Base-by-base conservation (phyloP, 2,888 invertebrate genomes). In the Podotricha telesiphe region DNA sequence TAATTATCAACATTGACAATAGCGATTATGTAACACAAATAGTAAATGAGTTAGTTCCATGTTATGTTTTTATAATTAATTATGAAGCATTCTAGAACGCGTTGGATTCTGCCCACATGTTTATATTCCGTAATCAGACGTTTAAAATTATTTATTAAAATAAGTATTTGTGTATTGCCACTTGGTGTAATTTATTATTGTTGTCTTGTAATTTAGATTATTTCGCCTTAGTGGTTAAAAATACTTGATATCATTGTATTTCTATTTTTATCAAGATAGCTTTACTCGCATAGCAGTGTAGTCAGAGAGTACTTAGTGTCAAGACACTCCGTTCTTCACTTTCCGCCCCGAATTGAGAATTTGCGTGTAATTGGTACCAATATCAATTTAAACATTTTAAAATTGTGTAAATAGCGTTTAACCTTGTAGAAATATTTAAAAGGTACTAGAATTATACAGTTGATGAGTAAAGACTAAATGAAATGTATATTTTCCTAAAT, bases 91-190 rank as follows among this genome's bases (percentile, higher is more conserved):
- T 55, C 55, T 55, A 55, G 55, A 59, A 45, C 22, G 22, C 45
- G 45, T 45, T 28, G 59, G 20, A 59, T 22, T 22, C 45, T 22
- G 45, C 59, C 59, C 59, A 59, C 59, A 59, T 42, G 58, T 59
- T 45, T 20, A 37, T 13, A 17, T 55, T 45, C 2, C 6, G 17
- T 6, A 59, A 59, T 28, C 17, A 59, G 11, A 59, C 22, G 22
- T 7, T 17, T n/a, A 17, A 22, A 59, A 42, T 58, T 6, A 45
- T 45, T 59, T 55, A 37, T 34, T 34, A 37, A n/a, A 48, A 48
- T 10, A 19, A n/a, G 15, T 53, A 53, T 34, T 19, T 34, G 28
- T 53, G 53, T 53, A 53, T n/a, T 53, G n/a, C n/a, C 53, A n/a
- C 10, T 53, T n/a, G n/a, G 51, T 51, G 0, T 28, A 51, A 5